phyloP scores from a whole-genome alignment of 1,140 invertebrate species.

The Drosophila nikananu region DNA sequence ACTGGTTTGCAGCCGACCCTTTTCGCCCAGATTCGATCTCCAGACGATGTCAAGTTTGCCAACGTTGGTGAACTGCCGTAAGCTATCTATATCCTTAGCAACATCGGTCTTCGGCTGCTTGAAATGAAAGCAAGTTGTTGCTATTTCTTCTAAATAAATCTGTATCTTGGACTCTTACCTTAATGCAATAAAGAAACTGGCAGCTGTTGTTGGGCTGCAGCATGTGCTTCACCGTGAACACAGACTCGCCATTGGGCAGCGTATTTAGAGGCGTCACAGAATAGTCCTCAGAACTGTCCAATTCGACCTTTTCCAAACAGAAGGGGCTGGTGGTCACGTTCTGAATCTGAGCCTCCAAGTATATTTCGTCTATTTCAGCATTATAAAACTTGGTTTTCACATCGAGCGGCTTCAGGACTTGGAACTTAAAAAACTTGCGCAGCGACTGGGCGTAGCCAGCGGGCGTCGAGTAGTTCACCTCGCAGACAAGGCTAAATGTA shows the following conservation, averaged over 20 bases:
- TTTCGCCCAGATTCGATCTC: constrained; percentile 97
- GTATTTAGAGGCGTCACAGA: constrained; percentile 90
- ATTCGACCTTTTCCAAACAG: constrained; percentile 85
- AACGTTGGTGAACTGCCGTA: constrained; percentile 94
- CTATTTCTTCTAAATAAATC: background rate
- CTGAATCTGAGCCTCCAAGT: constrained; percentile 94
- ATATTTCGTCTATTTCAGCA: constrained; percentile 98
- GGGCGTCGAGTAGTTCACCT: constrained; percentile 94
- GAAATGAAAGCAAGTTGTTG: background rate
- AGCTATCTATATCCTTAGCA: constrained; percentile 90
- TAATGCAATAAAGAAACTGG: constrained; percentile 97
- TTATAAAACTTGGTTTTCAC: constrained; percentile 99
- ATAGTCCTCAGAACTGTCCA: constrained; percentile 96
- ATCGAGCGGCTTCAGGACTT: constrained; percentile 98
- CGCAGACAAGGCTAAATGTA: constrained; percentile 93
- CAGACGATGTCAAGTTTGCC: constrained; percentile 99
- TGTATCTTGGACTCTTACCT: constrained; percentile 42
- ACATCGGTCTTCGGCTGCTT: constrained; percentile 89
- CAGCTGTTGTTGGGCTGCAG: constrained; percentile 92
- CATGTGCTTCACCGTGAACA: constrained; percentile 94
- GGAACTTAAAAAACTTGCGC: constrained; percentile 99
- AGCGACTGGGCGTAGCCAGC: constrained; percentile 91
- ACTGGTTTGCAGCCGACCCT: constrained; percentile 97
- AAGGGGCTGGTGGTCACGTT: constrained; percentile 79
- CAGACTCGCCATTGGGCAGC: constrained; percentile 88